Percentiles rank a stretch among this genome's conserved stretches.
phyloP scores from a whole-genome alignment of 2,113 vertebrate species.

The Crocuta crocuta region DNA sequence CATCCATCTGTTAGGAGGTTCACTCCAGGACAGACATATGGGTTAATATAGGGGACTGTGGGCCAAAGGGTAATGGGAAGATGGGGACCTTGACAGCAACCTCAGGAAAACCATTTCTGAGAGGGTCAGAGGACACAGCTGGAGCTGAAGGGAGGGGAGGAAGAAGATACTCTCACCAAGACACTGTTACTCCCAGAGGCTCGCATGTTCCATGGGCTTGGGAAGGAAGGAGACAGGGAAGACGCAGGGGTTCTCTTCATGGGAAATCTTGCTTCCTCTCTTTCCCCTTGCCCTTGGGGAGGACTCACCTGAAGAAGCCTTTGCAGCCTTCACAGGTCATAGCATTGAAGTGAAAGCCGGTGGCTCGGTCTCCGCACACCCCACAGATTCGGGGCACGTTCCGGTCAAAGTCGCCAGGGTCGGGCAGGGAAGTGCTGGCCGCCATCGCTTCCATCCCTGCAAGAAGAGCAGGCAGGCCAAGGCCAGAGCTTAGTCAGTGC shows the following conservation, averaged over 20 bases:
- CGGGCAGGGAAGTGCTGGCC: constrained; percentile 90
- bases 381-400: constrained; percentile 95
- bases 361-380: constrained; percentile 96
- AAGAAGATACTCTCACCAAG: background rate
- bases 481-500: background rate
- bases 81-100: background rate
- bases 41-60: background rate
- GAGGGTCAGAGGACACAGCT: background rate
- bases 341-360: constrained; percentile 98
- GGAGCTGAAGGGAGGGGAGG: background rate
- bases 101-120: background rate
- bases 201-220: no score
- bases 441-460: constrained; percentile 90
- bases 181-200: no score
- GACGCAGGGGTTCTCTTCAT: background rate
- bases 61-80: background rate
- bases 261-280: background rate
- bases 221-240: background rate
- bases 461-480: background rate
- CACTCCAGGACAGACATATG: background rate
- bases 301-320: constrained; percentile 96
- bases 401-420: constrained; percentile 91
- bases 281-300: fast-evolving
- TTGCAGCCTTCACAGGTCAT: constrained; percentile 99
- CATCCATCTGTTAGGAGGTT: background rate